Percentiles rank a stretch among this genome's conserved stretches.
Evolutionary conservation across 30 jellyfish, hydroid and myxozoan genomes (phyloP).

Genomic region (Hydractinia symbiolongicarpus): DNA sequence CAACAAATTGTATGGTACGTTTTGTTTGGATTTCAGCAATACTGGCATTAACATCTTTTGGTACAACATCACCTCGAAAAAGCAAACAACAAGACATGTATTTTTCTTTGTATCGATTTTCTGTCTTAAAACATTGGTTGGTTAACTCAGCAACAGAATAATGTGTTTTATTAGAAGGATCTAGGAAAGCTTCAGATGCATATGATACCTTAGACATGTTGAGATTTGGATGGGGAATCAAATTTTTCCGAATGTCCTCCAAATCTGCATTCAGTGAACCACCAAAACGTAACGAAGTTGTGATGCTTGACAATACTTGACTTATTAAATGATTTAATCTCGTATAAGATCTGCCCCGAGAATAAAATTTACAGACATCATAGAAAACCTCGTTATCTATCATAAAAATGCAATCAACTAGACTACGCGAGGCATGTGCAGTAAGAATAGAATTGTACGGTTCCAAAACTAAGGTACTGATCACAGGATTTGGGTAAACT

Average conservation of each 20-base stretch:
- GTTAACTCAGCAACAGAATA: constrained; percentile 69
- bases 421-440: constrained; percentile 36
- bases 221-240: constrained; percentile 89
- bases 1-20: constrained; percentile 80
- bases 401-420: constrained; percentile 20
- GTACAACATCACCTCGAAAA: constrained; percentile 88
- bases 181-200: constrained; percentile 9
- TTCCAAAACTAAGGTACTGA: constrained; percentile 30
- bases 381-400: constrained; percentile 13
- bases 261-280: constrained; percentile 91
- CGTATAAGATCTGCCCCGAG: constrained; percentile 73
- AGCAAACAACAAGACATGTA: constrained; percentile 56
- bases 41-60: constrained; percentile 83
- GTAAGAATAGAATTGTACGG: constrained; percentile 37
- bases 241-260: constrained; percentile 77
- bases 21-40: constrained; percentile 65
- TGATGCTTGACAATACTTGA: constrained; percentile 84
- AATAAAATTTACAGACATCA: constrained; percentile 49
- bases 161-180: background rate
- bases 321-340: constrained; percentile 75
- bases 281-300: constrained; percentile 86
- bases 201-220: constrained; percentile 88
- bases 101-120: too few relatives aligned
- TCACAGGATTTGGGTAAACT: constrained; percentile 30
- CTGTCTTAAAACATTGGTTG: constrained; percentile 37